Base-by-base conservation (phyloP, 1,140 invertebrate species). In the Pinna nobilis region DNA sequence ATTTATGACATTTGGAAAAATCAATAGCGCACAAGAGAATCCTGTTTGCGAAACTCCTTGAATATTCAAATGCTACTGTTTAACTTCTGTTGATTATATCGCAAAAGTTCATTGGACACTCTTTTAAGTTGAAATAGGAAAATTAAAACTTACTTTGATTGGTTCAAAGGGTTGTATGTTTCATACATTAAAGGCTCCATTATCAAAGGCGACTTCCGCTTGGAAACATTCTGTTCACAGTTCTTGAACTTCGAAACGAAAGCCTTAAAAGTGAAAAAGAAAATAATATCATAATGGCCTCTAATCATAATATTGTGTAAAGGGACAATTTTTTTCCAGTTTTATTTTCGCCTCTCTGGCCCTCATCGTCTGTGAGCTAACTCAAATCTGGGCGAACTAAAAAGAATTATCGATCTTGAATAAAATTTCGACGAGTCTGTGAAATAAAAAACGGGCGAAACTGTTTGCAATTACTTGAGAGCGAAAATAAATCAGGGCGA, bases 181-280 rank as follows among this genome's bases (percentile, higher is more conserved):
- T 84, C 82, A 68, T 84, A 85, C 66, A 86, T 66, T 28, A 85
- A 66, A 2, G 82, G 80, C 41, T 84, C 81, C 41, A 88, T 69
- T 13, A 80, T 72, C 32, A 76, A 72, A 20, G 73, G 77, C 18
- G 68, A 57, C 37, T 80, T 85, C 35, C 79, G 80, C 53, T 81
- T 81, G 25, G 72, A 72, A n/a, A 79, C 77, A 32, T 78, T 79
- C 60, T 80, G 81, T 71, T 87, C 86, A 30, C 79, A 80, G 30
- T 70, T 74, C 51, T 88, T 88, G 69, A 88, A 88, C 76, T 82
- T 87, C 7, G 82, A 81, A 5, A 88, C 86, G 80, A 88, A 88
- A 13, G 80, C 79, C 83, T 85, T 37, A 33, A 74, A 72, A 37
- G 15, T 32, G 6, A n/a, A 59, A 15, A 59, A 32, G 11, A 11